Evolutionary conservation across 2,113 vertebrate species (phyloP), one percentile per base, ranked within the genome.

Genomic region (Galemys pyrenaicus): DNA sequence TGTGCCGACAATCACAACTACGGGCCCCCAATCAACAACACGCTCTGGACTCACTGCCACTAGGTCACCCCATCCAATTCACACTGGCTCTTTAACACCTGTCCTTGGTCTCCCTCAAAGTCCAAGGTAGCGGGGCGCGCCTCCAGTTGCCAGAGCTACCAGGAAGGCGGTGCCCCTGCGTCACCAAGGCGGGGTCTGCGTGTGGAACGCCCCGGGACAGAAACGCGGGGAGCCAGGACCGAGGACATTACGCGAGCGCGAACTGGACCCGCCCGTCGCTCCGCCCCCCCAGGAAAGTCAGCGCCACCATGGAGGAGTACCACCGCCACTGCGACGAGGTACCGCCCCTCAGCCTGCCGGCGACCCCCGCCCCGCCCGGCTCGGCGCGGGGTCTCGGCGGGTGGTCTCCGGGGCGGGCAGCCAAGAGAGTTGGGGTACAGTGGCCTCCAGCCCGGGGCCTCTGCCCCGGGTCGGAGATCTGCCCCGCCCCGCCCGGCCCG

Each of bases 271-370:
- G 10, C 6, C 37, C n/a, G 9, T 86, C 30, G 65, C 88, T 70
- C 97, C 91, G 16, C 84, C 91, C 51, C 51, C 68, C 11, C 3
- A 9, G 17, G 20, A 77, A 82, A 86, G 20, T 56, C 37, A 17
- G 80, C 24, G 91, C 46, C 82, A 96, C 84, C 80, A 98, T 98
- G 98, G 98, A 98, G 89, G 98, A 98, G 19, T 98, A 98, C 74
- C 98, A 97, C 2, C 96, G 97, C 73, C 98, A 75, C 91, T 97
- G 97, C 88, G 98, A 98, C 1, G 98, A 98, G 98, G 98, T 98
- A 98, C 91, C 94, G 94, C 94, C 92, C 79, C 96, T 91, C 49
- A 10, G 62, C 80, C 79, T 0, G 28, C 28, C 13, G 79, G 80
- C 60, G 37, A n/a, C 30, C 94, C 39, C 19, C 20, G 16, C 68